Evolutionary conservation across 64 coral and sea anemone genomes (phyloP).

Genomic region (Acropora tenuis): DNA sequence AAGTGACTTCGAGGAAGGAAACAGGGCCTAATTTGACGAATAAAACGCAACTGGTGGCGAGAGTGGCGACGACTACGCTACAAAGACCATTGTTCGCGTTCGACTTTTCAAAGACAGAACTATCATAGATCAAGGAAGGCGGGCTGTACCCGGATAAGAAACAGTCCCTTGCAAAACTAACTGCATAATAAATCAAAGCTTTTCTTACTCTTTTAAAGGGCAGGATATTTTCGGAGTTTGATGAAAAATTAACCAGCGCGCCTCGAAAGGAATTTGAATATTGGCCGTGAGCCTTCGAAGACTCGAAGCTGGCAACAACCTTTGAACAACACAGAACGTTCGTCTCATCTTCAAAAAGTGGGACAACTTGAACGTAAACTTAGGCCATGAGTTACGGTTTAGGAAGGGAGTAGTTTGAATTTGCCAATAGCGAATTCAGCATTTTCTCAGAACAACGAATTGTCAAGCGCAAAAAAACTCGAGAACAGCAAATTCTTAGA

Average conservation of each 20-base stretch:
- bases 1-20: constrained; percentile 14
- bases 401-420: constrained; percentile 5
- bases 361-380: not conserved
- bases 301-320: not conserved
- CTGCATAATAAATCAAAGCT: constrained; percentile 47
- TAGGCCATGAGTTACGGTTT: constrained; percentile 30
- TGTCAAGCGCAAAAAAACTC: constrained; percentile 13
- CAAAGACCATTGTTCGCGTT: constrained; percentile 49
- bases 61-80: not conserved
- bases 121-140: constrained; percentile 16
- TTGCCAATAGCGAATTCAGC: not conserved
- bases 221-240: constrained; percentile 15
- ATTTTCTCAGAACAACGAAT: constrained; percentile 30
- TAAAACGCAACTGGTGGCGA: constrained; percentile 42
- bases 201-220: not conserved
- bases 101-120: constrained; percentile 21
- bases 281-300: constrained; percentile 8
- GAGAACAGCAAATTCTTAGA: constrained; percentile 18
- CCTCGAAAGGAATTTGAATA: constrained; percentile 49
- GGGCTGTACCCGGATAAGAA: not conserved
- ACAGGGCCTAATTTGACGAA: constrained; percentile 1
- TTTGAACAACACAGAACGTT: not conserved
- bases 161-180: not conserved
- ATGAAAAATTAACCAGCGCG: constrained; percentile 58
- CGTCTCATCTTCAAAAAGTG: not conserved